These are phyloP conservation scores for Diorhabda elongata DNA, from an alignment of 1,140 invertebrate genomes.

Conservation along the genomic window DNA sequence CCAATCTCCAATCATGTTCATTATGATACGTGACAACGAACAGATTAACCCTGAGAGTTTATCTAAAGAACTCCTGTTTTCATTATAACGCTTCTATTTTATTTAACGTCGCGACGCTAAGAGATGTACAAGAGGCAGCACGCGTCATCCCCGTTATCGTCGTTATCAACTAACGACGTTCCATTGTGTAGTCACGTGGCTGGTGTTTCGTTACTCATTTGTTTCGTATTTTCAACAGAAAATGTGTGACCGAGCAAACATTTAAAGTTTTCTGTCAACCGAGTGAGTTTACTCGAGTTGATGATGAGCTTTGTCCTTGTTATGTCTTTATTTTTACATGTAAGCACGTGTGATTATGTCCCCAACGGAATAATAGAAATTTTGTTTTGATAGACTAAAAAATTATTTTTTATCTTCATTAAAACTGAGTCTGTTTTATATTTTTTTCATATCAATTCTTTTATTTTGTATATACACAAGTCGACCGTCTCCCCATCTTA, in stretches of 20 bases:
- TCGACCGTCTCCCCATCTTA: too few species aligned
- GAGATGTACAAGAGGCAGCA: constrained; percentile 15
- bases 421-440: too few species aligned
- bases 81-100: constrained; percentile 20
- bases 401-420: too few species aligned
- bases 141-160: constrained; percentile 16
- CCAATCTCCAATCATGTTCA: too few species aligned
- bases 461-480: too few species aligned
- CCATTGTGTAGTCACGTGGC: constrained; percentile 17
- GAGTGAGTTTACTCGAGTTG: background rate
- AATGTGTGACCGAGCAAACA: constrained; percentile 16
- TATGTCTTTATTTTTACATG: too few species aligned
- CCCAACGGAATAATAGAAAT: too few species aligned
- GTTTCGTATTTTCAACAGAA: constrained; percentile 15
- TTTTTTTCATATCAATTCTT: too few species aligned
- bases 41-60: background rate
- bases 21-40: background rate
- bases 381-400: too few species aligned
- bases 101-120: constrained; percentile 10
- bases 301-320: constrained; percentile 9
- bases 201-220: constrained; percentile 21
- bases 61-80: constrained; percentile 4
- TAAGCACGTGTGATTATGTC: too few species aligned
- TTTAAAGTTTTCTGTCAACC: constrained; percentile 6
- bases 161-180: constrained; percentile 10